Evolutionary conservation across 2,113 vertebrate genomes (phyloP), one percentile per base, ranked within the genome.

Genomic region (Panthera leo): DNA sequence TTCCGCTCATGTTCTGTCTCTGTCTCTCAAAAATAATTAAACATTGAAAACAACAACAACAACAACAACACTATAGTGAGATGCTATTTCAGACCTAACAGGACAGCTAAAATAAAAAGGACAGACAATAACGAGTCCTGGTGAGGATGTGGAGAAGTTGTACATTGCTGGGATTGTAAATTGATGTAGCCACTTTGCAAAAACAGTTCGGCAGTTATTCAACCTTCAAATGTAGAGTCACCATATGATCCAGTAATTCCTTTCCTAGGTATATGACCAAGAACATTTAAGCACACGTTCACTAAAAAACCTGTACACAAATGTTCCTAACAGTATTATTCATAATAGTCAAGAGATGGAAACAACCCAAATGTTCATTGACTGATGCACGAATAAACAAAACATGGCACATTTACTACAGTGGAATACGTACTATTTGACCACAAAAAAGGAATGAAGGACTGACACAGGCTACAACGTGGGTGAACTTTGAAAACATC

Each of bases 371-470:
- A 87, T 68, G 42, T 39, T 39, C 48, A 71, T 80, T 53, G 51
- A 85, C 29, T 85, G 42, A 91, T 48, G 67, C 48, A 79, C 3
- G 29, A 78, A 68, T 48, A 61, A 93, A 76, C 79, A 85, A 85
- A 63, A 89, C 42, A 27, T 39, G 31, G 48, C 51, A 63, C 11
- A 85, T 36, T 18, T 36, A 36, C 36, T 53, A 85, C 31, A 70
- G 14, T 78, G 31, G 45, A 85, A 85, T 45, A 58, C 5, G 2
- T 58, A 75, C 67, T 85, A 79, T 70, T 90, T 71, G n/a, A 71
- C 51, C 53, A 90, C 68, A 84, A 84, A 89, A 78, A 84, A 84
- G 61, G 58, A 84, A 96, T 25, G 19, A 96, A 88, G 29, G 45
- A 45, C 55, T 29, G 27, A 85, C 65, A 65, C 39, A 79, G 51